These are phyloP conservation scores for Villa cingulata DNA, from an alignment of 2,888 invertebrate genomes.

Conservation along the genomic window DNA sequence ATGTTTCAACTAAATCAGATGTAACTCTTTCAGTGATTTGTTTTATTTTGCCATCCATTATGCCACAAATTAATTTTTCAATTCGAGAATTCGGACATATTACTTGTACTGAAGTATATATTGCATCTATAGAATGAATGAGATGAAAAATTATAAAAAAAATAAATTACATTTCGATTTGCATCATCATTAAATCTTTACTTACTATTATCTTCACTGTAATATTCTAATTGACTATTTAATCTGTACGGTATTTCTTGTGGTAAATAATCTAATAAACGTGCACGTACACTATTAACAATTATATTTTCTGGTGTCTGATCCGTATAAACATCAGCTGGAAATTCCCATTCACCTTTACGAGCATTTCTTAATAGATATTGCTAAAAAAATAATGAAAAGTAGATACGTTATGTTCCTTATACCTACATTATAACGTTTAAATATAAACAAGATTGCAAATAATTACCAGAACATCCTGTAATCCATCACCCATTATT, in stretches of 20 bases:
- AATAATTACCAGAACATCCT: constrained; percentile 58
- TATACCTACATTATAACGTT: too few species aligned
- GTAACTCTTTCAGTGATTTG: constrained; percentile 53
- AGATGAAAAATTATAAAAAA: background rate
- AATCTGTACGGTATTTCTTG: constrained; percentile 79
- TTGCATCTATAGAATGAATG: constrained; percentile 34
- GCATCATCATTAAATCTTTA: too few species aligned
- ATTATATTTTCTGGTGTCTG: constrained; percentile 56
- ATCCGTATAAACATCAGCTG: constrained; percentile 56
- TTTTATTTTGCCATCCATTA: constrained; percentile 51
- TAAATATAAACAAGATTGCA: constrained; percentile 2
- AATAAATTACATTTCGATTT: background rate
- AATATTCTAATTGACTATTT: constrained; percentile 50
- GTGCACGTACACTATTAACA: constrained; percentile 62
- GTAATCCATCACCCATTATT: constrained; percentile 58
- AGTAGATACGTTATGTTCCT: too few species aligned
- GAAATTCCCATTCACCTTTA: constrained; percentile 52
- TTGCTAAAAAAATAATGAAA: constrained; percentile 46
- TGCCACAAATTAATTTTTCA: constrained; percentile 52
- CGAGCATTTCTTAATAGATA: constrained; percentile 39
- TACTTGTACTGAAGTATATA: constrained; percentile 46
- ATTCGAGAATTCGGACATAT: constrained; percentile 49
- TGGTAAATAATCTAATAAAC: constrained; percentile 66
- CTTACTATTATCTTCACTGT: constrained; percentile 44
- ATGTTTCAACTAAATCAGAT: constrained; percentile 49